Evolutionary conservation across 2,888 invertebrate species (phyloP), one percentile per base, ranked within the genome.

Genomic region (Platypus cylindrus): DNA sequence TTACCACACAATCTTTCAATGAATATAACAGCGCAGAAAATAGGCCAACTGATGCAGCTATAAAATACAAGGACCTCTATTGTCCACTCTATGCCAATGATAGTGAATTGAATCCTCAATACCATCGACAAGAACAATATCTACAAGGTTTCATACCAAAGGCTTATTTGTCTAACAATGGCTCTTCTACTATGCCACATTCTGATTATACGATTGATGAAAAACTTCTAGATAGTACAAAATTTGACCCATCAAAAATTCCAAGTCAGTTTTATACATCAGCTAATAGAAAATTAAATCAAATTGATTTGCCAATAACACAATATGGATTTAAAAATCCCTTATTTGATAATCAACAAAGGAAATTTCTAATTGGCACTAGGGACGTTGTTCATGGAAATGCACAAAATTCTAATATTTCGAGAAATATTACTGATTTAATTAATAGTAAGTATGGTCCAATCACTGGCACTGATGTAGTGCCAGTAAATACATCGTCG

Each of bases 401-500:
- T 7, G 30, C 11, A 8, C 48, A 45, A 26, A 34, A 45, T 9
- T 47, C 48, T 1, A 37, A 36, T 11, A 30, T 30, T 12, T 46
- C 48, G n/a, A 47, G 39, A 33, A 50, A 38, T 28, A 37, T 49
- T n/a, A 48, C 44, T 30, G 50, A 50, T 34, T 37, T 51, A 26
- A 47, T 46, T 11, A 48, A 47, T 27, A 49, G 51, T 34, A 49
- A 46, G 5, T 48, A 48, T 35, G 47, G 47, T 30, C 36, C 40
- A 3, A n/a, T n/a, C n/a, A n/a, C n/a, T n/a, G n/a, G n/a, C n/a
- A n/a, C n/a, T n/a, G n/a, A n/a, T n/a, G n/a, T n/a, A n/a, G n/a
- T n/a, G n/a, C n/a, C n/a, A n/a, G n/a, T n/a, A n/a, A n/a, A n/a
- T n/a, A n/a, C n/a, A n/a, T n/a, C n/a, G n/a, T n/a, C n/a, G n/a